A percentile compares a stretch with the other conserved stretches of the same genome.
Evolutionary conservation across 2,113 vertebrate genomes (phyloP).

Genomic region (Rhynchopsitta pachyrhyncha): DNA sequence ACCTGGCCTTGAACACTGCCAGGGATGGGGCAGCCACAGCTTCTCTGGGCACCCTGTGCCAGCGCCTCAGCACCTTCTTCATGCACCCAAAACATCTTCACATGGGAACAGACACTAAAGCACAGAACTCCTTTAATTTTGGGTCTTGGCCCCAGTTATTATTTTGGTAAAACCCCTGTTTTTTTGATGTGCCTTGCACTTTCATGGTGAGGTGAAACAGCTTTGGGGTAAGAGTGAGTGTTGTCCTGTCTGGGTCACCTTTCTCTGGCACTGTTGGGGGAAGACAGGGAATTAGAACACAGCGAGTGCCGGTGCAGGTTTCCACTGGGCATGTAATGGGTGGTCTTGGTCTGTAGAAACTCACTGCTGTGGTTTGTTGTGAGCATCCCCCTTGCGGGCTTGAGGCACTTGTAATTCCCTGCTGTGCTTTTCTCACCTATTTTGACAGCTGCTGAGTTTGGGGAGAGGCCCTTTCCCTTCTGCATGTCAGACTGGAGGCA

Average conservation of each 20-base stretch:
- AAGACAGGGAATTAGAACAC: fast-evolving
- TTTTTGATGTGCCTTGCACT: neutral
- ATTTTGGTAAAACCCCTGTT: fast-evolving
- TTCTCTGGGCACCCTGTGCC: neutral
- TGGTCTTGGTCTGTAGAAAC: fast-evolving
- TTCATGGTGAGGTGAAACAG: neutral
- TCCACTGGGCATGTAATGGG: fast-evolving
- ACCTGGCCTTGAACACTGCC: neutral
- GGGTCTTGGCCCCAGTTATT: neutral
- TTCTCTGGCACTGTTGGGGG: neutral
- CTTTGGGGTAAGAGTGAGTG: neutral
- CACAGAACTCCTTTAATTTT: fast-evolving
- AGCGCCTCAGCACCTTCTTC: neutral
- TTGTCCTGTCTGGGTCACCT: neutral
- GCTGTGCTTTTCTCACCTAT: neutral
- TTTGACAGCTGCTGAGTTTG: neutral
- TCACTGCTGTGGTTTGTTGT: neutral
- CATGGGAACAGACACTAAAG: fast-evolving
- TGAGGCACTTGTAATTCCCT: neutral
- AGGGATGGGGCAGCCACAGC: neutral
- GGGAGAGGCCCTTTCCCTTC: neutral
- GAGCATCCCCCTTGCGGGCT: neutral
- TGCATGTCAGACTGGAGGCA: neutral
- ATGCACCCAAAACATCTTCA: neutral
- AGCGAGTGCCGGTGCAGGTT: neutral